Conservation (phyloP, 2,888 invertebrate species). For the Malacosoma neustria region DNA sequence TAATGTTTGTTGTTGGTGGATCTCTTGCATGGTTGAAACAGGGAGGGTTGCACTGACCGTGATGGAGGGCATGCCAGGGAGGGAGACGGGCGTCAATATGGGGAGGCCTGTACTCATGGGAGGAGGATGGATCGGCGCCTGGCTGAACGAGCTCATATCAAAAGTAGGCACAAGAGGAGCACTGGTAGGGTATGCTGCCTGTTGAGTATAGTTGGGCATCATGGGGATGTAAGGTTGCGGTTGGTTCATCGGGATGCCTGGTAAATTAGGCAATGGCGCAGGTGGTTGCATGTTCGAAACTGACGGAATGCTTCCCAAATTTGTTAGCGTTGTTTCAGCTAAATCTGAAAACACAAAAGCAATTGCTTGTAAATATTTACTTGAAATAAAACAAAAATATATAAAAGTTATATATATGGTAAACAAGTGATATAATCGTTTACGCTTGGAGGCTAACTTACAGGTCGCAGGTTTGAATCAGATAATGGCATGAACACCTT, state of each 20-base stretch:
- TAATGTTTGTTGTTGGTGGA: slow-evolving; percentile 58
- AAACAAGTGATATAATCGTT: too few relatives aligned
- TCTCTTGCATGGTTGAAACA: slow-evolving; percentile 74
- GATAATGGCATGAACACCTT: too few relatives aligned
- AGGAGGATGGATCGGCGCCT: slow-evolving; percentile 45
- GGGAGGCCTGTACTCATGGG: slow-evolving; percentile 48
- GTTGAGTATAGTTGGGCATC: slow-evolving; percentile 56
- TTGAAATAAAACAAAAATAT: too few relatives aligned
- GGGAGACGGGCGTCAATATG: slow-evolving; percentile 80
- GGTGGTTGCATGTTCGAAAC: slow-evolving; percentile 68
- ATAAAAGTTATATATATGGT: too few relatives aligned
- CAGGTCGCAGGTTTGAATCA: too few relatives aligned
- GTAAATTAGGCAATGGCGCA: slow-evolving; percentile 65
- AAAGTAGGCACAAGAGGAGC: slow-evolving; percentile 52
- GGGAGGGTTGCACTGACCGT: slow-evolving; percentile 84
- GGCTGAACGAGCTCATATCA: slow-evolving; percentile 55
- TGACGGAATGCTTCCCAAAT: slow-evolving; percentile 65
- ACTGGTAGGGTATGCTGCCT: slow-evolving; percentile 19
- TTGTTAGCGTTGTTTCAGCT: slow-evolving; percentile 63
- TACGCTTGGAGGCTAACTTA: too few relatives aligned
- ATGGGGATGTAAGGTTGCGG: slow-evolving; percentile 71
- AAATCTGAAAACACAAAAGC: slow-evolving; percentile 47
- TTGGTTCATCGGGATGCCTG: slow-evolving; percentile 69
- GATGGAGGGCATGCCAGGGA: slow-evolving; percentile 87
- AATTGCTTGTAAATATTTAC: too few relatives aligned